Base-by-base conservation (phyloP, 2,797 vertebrate genomes). In the Carapus acus region DNA sequence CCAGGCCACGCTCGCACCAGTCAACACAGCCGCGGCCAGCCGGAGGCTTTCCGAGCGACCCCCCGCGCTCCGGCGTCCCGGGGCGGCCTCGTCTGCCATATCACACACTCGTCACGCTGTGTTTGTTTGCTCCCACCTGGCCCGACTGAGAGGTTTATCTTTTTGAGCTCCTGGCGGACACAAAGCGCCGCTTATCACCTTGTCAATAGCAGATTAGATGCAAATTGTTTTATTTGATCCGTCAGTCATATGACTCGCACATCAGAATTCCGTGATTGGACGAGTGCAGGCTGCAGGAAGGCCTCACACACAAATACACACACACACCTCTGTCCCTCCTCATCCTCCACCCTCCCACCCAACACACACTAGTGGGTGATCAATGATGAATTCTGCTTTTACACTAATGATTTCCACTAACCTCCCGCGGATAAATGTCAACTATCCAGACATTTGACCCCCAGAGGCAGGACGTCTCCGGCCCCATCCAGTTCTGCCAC, bases 1-100 rank as follows among this genome's bases (percentile, higher is more conserved):
- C 72, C 80, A 73, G 76, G 77, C 78, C 2, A 36, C 34, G 4
- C 34, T 68, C 73, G 77, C 78, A 79, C 81, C 76, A 79, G 65
- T 76, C 70, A 83, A 82, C 83, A 84, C 80, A 83, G 73, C 78
- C 81, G 77, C 74, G 82, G 82, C 77, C 74, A 73, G 49, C 8
- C 73, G 65, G 60, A 63, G 61, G 64, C 71, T 46, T 4, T 54
- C 58, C 63, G 59, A 40, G 56, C 37, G 67, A 71, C 49, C 70
- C 64, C n/a, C n/a, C 57, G 58, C 51, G 45, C 59, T 59, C 51
- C 21, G 69, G 67, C 56, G 43, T 46, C 54, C 8, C 55, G 62
- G 44, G 52, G 62, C 49, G 11, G 31, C 13, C 62, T 62, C 46
- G 62, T 71, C 58, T 61, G 69, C 43, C 62, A 71, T 67, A 69